Base-by-base conservation (phyloP, 2,888 invertebrate genomes). In the Leuctra nigra region DNA sequence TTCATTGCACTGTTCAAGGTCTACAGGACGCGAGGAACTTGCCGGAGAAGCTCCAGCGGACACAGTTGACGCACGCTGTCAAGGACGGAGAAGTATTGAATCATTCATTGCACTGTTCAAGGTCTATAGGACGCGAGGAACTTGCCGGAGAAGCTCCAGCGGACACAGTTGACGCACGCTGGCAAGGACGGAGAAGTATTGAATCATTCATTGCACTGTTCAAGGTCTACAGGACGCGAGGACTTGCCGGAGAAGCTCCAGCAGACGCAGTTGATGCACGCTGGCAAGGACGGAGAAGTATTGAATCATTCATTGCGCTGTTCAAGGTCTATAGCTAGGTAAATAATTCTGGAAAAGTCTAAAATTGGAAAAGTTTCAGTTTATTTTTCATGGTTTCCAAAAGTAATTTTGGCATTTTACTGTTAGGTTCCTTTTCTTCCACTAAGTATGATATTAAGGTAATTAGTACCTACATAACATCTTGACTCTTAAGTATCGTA, bases 51-150 rank as follows among this genome's bases (percentile, higher is more conserved):
- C 94, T 96, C 97, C 97, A 98, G 62, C 97, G 79, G 0, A 98
- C 96, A 69, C 93, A 92, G 75, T 98, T 98, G 3, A 98, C 97
- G 74, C 97, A 97, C 0, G 93, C 94, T 88, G 73, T n/a, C n/a
- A n/a, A n/a, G n/a, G n/a, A n/a, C n/a, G n/a, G n/a, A n/a, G n/a
- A n/a, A n/a, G n/a, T 29, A 6, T 29, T 29, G 7, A 29, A 29
- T 29, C 29, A 29, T 29, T 29, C 29, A 29, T 29, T 29, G 29
- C 11, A 29, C 11, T 29, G 29, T 6, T 29, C 11, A n/a, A n/a
- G n/a, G n/a, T n/a, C n/a, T n/a, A n/a, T n/a, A n/a, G n/a, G 96
- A 96, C 1, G 97, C 96, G 56, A 98, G 75, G 65, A 86, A 86
- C 62, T 81, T 81, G 0, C 97, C 97, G 60, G 83, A 85, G 59